Base-by-base conservation (phyloP, 23 tunicate genomes). In the Trididemnum clinides region DNA sequence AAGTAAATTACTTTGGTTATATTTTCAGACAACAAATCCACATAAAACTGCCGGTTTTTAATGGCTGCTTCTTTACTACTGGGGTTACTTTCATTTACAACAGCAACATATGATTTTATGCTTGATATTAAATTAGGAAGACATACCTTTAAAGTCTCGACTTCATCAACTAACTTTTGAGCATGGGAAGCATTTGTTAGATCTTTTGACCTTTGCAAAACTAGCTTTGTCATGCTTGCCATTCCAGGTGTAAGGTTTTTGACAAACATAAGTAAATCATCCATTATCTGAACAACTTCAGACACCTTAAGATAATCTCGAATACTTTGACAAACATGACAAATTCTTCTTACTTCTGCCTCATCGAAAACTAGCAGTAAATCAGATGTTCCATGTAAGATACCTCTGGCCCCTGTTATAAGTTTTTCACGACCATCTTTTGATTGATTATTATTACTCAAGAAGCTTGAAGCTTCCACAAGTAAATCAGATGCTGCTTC, bases 341-440 rank as follows among this genome's bases (percentile, higher is more conserved):
- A 89, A 27, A 94, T 89, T 66, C 98, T 74, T 51, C 95, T 64
- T 1, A 92, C 97, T 87, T 96, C 99, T 2, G 96, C 97, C 64
- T 90, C 96, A 88, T 96, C 99, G 81, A 90, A 96, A 4, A 91
- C 90, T 26, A 96, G 77, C 19, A 96, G 74, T 12, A 96, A 37
- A 85, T 96, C 99, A 21, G 99, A 96, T 22, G 97, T 91, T 73
- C 99, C 99, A 74, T 96, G 99, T 33, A 96, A 65, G 20, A 96
- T 96, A 59, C 99, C 99, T 19, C 99, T 80, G 0, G 99, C 91
- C 51, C 99, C 99, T 10, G 92, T 44, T n/a, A 96, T 96, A 64
- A 96, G 88, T 33, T 90, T 88, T 57, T 91, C 96, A 34, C 99
- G 64, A 0, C 99, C 99, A 0, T 76, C 44, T 49, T 89, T 83